Evolutionary conservation across 2,113 vertebrate species (phyloP), one percentile per base, ranked within the genome.

Genomic region (Rhea americana): DNA sequence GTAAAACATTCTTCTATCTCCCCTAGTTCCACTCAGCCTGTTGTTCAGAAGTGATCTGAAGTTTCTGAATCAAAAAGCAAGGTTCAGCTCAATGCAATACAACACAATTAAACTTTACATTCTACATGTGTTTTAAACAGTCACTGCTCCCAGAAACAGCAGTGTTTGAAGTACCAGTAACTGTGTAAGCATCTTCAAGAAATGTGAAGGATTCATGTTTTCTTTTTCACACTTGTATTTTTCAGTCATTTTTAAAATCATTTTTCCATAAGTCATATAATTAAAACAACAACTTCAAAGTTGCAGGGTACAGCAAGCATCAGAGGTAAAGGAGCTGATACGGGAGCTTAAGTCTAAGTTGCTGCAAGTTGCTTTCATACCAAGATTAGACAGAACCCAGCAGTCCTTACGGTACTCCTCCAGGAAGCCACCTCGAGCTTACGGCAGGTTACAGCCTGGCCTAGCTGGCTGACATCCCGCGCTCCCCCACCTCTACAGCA

Each of bases 391-490:
- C 39, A 82, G 79, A 89, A 74, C 22, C 53, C 37, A 81, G 51
- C 25, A 67, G 84, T 48, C n/a, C 55, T 61, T 72, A 55, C 37
- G 13, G 65, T 20, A 53, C 67, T 76, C 48, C 35, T 11, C 75
- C 73, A 82, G 11, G 56, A 20, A 62, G 45, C 14, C 30, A 81
- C 43, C n/a, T 32, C 50, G 39, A 83, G 90, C 88, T 96, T 95
- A 96, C 93, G 87, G 1, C n/a, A 86, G 77, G 88, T 59, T 95
- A 70, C 3, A 1, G 48, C 59, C 84, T 93, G 55, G 62, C 92
- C 86, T 91, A 90, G n/a, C 71, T 95, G 90, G 79, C 86, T 80
- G 63, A 87, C 73, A 65, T 82, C 93, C 91, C 72, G 91, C 71
- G 63, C 21, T 90, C 66, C 67, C 77, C 26, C 41, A 82, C 24